These are phyloP conservation scores for Alligator sinensis DNA, from an alignment of 2,113 vertebrate species.

Conservation along the genomic window DNA sequence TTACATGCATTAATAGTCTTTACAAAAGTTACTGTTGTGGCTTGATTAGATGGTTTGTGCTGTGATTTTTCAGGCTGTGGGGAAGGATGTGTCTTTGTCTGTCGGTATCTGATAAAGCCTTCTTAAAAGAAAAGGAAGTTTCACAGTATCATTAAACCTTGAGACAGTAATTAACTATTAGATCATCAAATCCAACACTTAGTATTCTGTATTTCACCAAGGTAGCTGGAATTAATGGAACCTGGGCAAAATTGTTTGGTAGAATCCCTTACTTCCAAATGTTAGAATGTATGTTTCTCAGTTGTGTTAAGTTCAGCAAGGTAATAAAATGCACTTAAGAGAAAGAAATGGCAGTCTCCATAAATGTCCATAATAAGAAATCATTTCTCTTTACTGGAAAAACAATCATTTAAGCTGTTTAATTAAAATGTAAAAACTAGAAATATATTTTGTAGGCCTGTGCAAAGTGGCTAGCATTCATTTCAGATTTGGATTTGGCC, in stretches of 20 bases:
- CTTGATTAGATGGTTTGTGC: neutral
- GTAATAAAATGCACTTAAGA: too few relatives aligned
- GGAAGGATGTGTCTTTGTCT: neutral
- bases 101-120: neutral
- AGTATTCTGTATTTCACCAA: neutral
- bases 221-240: neutral
- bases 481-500: too few relatives aligned
- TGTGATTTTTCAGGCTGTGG: neutral
- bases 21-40: neutral
- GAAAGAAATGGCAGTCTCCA: neutral
- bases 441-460: neutral
- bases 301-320: too few relatives aligned
- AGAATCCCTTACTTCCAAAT: neutral
- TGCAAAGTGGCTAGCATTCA: too few relatives aligned
- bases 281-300: neutral
- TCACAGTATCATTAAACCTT: neutral
- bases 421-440: neutral
- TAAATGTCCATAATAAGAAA: too few relatives aligned
- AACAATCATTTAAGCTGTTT: neutral
- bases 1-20: constrained; percentile 11
- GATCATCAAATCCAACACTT: neutral
- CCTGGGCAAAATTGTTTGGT: neutral
- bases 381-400: neutral
- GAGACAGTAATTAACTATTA: neutral
- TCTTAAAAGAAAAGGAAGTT: neutral